Evolutionary conservation across 2,113 vertebrate species (phyloP).

Genomic region (Onychostruthus taczanowskii): DNA sequence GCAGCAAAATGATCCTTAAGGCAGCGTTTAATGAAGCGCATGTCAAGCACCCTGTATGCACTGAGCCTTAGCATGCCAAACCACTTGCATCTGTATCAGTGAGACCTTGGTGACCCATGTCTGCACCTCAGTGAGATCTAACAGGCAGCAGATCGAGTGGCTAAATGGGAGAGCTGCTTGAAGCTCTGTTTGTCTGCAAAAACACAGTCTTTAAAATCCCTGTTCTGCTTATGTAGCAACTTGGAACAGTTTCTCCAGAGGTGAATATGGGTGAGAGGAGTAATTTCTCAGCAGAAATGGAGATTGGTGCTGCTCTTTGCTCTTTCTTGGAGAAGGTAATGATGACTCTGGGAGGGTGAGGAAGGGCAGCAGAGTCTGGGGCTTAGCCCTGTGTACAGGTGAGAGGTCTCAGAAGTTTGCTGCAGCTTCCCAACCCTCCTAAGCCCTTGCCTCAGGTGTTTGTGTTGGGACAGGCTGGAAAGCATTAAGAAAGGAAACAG

Average conservation of each 20-base stretch:
- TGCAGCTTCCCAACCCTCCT: background rate
- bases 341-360: background rate
- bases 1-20: background rate
- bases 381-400: accelerated
- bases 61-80: background rate
- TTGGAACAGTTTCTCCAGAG: background rate
- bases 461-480: background rate
- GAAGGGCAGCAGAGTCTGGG: background rate
- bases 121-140: background rate
- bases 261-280: background rate
- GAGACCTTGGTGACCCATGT: background rate
- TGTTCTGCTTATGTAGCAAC: background rate
- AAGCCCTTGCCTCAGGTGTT: background rate
- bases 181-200: background rate
- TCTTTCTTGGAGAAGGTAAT: background rate
- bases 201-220: background rate
- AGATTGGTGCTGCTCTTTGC: background rate
- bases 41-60: background rate
- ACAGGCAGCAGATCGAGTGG: background rate
- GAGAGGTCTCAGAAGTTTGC: background rate
- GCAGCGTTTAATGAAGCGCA: background rate
- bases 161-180: background rate
- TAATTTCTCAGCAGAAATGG: background rate
- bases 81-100: background rate
- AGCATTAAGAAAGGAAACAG: background rate